Conservation (phyloP, 2,888 invertebrate species). For the Drosophila fulvimacula region DNA sequence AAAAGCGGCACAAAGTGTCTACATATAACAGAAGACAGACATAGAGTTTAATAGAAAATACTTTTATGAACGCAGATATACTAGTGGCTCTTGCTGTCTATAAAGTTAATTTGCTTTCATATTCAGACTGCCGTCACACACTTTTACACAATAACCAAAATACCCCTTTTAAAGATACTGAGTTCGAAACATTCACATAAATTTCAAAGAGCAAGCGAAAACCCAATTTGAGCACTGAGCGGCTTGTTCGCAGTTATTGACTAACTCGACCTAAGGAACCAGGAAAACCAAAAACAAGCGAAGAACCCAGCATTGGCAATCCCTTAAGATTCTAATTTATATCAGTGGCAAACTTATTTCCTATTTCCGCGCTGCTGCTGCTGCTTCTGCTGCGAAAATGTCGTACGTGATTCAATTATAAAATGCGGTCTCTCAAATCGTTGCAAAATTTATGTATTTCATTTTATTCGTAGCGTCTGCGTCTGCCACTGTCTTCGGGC, state of each 20-base stretch:
- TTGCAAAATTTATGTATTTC: constrained; percentile 84
- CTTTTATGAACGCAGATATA: too few species aligned
- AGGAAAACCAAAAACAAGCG: constrained; percentile 10
- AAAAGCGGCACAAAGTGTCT: too few species aligned
- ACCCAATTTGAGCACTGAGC: constrained; percentile 37
- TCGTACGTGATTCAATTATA: constrained; percentile 85
- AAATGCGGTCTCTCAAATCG: constrained; percentile 84
- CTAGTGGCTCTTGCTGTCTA: too few species aligned
- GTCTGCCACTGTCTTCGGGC: constrained; percentile 43
- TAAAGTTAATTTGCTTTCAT: too few species aligned
- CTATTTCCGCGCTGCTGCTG: constrained; percentile 68
- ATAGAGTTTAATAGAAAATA: too few species aligned
- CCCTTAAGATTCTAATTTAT: constrained; percentile 81
- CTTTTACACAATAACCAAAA: too few species aligned
- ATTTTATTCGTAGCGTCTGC: constrained; percentile 74
- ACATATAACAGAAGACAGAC: too few species aligned
- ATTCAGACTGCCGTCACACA: too few species aligned
- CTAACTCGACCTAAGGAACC: constrained; percentile 51
- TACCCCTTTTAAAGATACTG: not conserved
- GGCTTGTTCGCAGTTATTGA: constrained; percentile 57
- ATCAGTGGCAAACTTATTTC: constrained; percentile 77
- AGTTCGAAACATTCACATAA: constrained; percentile 52
- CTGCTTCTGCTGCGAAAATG: constrained; percentile 69
- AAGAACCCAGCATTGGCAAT: constrained; percentile 53
- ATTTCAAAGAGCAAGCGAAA: constrained; percentile 39